These are phyloP conservation scores for Lanistes nyassanus DNA, from an alignment of 1,140 invertebrate species.

Conservation along the genomic window DNA sequence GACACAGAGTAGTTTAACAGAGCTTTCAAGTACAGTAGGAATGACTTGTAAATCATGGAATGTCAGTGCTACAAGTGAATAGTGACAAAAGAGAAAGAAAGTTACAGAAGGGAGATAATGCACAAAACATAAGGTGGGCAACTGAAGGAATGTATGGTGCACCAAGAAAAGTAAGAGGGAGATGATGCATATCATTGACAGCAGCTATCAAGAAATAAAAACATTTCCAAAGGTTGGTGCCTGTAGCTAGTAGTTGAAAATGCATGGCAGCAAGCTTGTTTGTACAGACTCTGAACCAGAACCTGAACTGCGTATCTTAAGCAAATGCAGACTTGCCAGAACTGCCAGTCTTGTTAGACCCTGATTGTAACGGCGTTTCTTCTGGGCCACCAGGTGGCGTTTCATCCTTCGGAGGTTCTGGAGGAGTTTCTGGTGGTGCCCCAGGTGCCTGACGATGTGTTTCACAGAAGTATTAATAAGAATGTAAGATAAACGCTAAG, in stretches of 20 bases:
- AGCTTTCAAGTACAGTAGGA: too few relatives aligned
- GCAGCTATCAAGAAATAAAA: not conserved
- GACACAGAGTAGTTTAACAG: too few relatives aligned
- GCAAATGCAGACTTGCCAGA: slow-evolving; percentile 17
- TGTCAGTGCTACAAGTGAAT: too few relatives aligned
- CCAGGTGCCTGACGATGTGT: slow-evolving; percentile 42
- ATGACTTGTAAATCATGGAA: too few relatives aligned
- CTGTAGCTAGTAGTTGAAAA: not conserved
- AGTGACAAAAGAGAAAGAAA: too few relatives aligned
- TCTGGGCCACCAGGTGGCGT: slow-evolving; percentile 41
- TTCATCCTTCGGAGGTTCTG: slow-evolving; percentile 51
- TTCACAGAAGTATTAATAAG: too few relatives aligned
- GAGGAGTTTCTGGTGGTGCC: slow-evolving; percentile 43
- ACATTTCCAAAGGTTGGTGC: not conserved
- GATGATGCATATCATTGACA: too few relatives aligned
- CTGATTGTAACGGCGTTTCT: slow-evolving; percentile 10
- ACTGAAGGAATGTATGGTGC: too few relatives aligned
- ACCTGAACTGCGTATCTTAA: not conserved
- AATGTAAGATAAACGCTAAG: too few relatives aligned
- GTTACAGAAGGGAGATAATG: too few relatives aligned
- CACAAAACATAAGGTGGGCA: too few relatives aligned
- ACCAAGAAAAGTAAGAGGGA: too few relatives aligned
- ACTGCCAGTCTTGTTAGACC: slow-evolving; percentile 27
- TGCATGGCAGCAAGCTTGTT: not conserved
- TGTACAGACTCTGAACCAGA: not conserved